Conservation (phyloP, 2,888 invertebrate species). For the Tenthredo amoena region DNA sequence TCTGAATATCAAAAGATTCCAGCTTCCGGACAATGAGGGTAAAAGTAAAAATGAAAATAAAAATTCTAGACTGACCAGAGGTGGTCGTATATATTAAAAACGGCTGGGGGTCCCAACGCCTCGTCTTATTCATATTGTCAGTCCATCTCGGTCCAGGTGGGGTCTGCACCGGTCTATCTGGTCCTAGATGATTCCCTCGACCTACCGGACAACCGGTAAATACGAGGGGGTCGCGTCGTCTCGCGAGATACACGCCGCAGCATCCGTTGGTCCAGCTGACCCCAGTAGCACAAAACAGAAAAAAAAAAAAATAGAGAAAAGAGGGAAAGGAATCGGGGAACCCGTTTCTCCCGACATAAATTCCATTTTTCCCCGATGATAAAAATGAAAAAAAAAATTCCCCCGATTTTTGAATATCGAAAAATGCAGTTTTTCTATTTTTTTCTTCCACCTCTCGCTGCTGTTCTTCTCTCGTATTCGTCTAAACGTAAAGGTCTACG, state of each 20-base stretch:
- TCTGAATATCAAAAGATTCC: conserved; percentile 70
- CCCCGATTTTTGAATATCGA: too few relatives aligned
- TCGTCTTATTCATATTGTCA: background rate
- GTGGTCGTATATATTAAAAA: conserved; percentile 1
- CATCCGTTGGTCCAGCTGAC: conserved; percentile 61
- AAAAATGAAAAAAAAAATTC: too few relatives aligned
- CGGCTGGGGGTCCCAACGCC: background rate
- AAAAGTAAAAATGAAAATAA: conserved; percentile 60
- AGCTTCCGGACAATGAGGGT: conserved; percentile 56
- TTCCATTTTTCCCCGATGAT: too few relatives aligned
- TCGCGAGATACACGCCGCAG: conserved; percentile 59
- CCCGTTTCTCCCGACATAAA: conserved; percentile 28
- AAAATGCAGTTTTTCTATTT: too few relatives aligned
- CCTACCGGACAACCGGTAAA: conserved; percentile 40
- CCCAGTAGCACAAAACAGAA: background rate
- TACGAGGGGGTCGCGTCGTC: conserved; percentile 17
- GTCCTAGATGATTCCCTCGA: conserved; percentile 57
- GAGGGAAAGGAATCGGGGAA: background rate
- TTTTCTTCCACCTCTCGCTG: too few relatives aligned
- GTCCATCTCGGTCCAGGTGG: conserved; percentile 73
- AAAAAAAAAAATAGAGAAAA: background rate
- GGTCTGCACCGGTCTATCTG: conserved; percentile 75
- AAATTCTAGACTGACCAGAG: background rate
- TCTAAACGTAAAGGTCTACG: background rate
- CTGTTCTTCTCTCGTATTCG: too few relatives aligned